Percentiles rank a stretch among this genome's conserved stretches.
Conservation (phyloP, 2,797 vertebrate species). For the Orestias chungarensis region DNA sequence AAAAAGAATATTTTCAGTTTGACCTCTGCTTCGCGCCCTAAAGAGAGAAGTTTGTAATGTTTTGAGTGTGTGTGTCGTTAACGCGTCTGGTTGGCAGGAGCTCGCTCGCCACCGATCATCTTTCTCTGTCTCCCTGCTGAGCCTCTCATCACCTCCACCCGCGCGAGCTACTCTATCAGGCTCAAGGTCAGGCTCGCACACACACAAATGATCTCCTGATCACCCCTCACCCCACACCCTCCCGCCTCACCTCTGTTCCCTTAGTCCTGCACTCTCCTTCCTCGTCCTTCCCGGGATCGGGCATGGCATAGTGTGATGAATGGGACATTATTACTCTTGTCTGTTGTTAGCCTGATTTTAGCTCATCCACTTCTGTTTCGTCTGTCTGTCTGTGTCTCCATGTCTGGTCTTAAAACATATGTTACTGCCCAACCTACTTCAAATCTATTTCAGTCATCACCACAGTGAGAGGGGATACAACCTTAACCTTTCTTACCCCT, state of each 20-base stretch:
- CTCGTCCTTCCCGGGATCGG: slow-evolving; percentile 76
- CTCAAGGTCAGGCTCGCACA: slow-evolving; percentile 74
- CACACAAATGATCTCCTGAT: slow-evolving; percentile 43
- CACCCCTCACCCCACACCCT: slow-evolving; percentile 38
- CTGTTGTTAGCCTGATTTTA: slow-evolving; percentile 81
- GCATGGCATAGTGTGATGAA: slow-evolving; percentile 79
- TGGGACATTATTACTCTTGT: slow-evolving; percentile 82
- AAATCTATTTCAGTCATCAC: slow-evolving; percentile 6
- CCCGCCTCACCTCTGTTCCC: slow-evolving; percentile 71
- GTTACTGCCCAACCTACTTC: not conserved
- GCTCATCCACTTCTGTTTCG: slow-evolving; percentile 47
- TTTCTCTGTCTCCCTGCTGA: slow-evolving; percentile 75
- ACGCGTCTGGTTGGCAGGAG: slow-evolving; percentile 66
- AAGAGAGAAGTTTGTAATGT: slow-evolving; percentile 53
- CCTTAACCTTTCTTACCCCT: too few species aligned
- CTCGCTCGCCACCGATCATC: slow-evolving; percentile 73
- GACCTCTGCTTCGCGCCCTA: slow-evolving; percentile 76
- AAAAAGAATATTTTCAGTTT: slow-evolving; percentile 70
- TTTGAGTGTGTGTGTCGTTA: slow-evolving; percentile 33
- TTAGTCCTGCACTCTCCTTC: slow-evolving; percentile 75
- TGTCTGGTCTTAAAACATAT: slow-evolving; percentile 33
- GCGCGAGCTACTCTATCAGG: slow-evolving; percentile 79
- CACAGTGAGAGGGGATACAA: not conserved
- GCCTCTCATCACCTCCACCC: slow-evolving; percentile 73
- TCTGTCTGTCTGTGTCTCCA: slow-evolving; percentile 30